Conservation (phyloP, 2,113 vertebrate species). For the Pelvicachromis taeniatus region DNA sequence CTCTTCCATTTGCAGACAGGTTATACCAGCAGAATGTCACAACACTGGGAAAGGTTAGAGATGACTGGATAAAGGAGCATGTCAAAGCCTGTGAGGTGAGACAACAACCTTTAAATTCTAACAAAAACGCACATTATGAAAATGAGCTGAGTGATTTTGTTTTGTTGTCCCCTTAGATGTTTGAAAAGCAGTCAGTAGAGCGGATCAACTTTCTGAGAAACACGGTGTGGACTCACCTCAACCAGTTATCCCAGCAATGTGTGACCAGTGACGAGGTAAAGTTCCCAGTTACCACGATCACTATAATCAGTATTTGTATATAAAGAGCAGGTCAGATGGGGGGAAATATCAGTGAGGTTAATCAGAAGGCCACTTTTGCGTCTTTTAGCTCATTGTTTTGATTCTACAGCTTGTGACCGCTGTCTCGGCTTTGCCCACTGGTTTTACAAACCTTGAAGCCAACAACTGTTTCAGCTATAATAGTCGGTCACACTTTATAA, state of each 20-base stretch:
- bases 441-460: not conserved
- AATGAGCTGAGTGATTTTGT: not conserved
- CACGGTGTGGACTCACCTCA: conserved; percentile 87
- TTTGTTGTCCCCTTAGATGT: conserved; percentile 65
- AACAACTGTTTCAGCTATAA: not conserved
- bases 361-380: not conserved
- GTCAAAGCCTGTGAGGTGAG: conserved; percentile 85
- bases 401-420: not conserved
- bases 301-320: not conserved
- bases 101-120: not conserved
- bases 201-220: conserved; percentile 85
- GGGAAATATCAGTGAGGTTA: not conserved
- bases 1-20: conserved; percentile 70
- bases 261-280: conserved; percentile 86
- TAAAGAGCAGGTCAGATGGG: not conserved
- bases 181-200: conserved; percentile 86
- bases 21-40: conserved; percentile 77
- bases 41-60: conserved; percentile 75
- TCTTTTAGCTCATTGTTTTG: not conserved
- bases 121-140: not conserved
- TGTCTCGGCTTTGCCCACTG: not conserved
- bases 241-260: conserved; percentile 89
- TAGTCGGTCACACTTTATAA: not conserved
- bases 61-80: conserved; percentile 89
- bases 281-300: rapidly evolving